Conservation (phyloP, 2,797 vertebrate species). For the Meda fulgida region DNA sequence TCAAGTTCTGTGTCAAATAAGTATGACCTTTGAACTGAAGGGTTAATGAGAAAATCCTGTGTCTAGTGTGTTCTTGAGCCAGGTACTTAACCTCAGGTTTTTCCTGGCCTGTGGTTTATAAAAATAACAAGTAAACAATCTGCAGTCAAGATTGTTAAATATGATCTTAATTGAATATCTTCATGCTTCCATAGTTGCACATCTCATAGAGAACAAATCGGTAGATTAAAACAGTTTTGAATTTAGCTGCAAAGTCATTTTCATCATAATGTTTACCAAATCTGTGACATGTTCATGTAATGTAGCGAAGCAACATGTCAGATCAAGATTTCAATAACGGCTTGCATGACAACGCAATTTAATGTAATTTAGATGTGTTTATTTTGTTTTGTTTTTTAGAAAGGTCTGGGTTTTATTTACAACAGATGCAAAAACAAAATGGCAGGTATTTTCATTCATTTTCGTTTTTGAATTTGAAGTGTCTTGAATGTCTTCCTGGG, state of each 20-base stretch:
- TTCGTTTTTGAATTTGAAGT: slow-evolving; percentile 18
- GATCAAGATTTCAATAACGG: slow-evolving; percentile 36
- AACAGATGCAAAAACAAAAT: background rate
- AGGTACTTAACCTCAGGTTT: background rate
- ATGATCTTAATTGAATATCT: slow-evolving; percentile 2
- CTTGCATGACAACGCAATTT: slow-evolving; percentile 60
- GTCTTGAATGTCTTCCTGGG: slow-evolving; percentile 14
- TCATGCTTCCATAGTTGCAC: slow-evolving; percentile 6
- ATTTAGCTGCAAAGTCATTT: slow-evolving; percentile 38
- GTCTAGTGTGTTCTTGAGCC: background rate
- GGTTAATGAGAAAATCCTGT: slow-evolving; percentile 7
- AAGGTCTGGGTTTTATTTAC: slow-evolving; percentile 12
- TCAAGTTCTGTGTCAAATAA: background rate
- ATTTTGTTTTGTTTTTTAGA: slow-evolving; percentile 10
- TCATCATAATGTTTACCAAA: slow-evolving; percentile 40
- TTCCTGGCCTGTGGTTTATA: background rate
- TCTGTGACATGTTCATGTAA: slow-evolving; percentile 55
- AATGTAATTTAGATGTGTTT: slow-evolving; percentile 44
- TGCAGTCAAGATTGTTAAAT: background rate
- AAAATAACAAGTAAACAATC: slow-evolving; percentile 15
- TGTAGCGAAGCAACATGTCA: slow-evolving; percentile 41
- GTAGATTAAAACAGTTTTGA: background rate
- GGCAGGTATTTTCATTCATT: slow-evolving; percentile 33
- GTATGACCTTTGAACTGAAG: slow-evolving; percentile 4
- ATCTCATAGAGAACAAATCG: background rate